These are phyloP conservation scores for Odontomachus brunneus DNA, from an alignment of 1,140 invertebrate species.

Conservation along the genomic window DNA sequence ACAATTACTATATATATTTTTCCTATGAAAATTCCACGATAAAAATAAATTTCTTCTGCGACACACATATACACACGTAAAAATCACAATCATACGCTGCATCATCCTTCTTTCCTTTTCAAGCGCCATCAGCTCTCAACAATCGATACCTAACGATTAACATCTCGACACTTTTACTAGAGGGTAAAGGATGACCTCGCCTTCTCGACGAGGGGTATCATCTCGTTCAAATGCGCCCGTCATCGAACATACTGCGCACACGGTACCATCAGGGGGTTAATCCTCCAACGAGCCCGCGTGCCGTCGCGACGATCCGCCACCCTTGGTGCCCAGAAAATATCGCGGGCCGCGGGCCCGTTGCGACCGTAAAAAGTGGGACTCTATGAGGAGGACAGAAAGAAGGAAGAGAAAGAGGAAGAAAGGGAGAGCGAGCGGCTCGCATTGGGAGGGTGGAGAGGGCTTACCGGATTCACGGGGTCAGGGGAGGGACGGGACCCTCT, in stretches of 20 bases:
- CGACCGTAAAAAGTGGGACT: slow-evolving; percentile 69
- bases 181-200: background rate
- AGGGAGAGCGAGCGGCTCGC: slow-evolving; percentile 20
- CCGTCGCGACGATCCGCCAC: background rate
- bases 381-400: slow-evolving; percentile 50
- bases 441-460: slow-evolving; percentile 35
- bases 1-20: no score
- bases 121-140: background rate
- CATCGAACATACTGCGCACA: background rate
- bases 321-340: slow-evolving; percentile 52
- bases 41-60: no score
- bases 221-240: slow-evolving; percentile 1
- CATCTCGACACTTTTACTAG: background rate
- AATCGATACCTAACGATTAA: background rate
- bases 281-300: background rate
- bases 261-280: background rate
- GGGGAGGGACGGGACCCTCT: slow-evolving; percentile 20
- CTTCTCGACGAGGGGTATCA: background rate
- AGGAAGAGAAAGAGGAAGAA: background rate
- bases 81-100: background rate
- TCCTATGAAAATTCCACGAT: no score
- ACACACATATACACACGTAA: no score
- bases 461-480: background rate
- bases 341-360: slow-evolving; percentile 25
- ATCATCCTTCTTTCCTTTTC: background rate